Percentiles rank a stretch among this genome's conserved stretches.
Evolutionary conservation across 2,888 invertebrate species (phyloP).

Genomic region (Seira musarum): DNA sequence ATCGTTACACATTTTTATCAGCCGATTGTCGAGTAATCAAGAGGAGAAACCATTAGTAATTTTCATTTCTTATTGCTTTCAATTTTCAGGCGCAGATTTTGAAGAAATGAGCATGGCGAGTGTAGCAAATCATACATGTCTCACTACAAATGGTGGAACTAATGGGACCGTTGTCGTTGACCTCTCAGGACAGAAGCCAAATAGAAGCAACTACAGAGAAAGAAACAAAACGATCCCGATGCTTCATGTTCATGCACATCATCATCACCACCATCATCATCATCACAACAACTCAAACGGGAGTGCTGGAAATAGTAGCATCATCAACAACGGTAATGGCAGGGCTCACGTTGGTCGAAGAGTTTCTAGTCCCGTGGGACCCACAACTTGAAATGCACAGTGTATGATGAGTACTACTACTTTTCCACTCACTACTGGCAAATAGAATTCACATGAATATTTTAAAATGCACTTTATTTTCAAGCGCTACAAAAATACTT

Average conservation of each 20-base stretch:
- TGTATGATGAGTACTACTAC: background rate
- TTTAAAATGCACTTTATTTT: no score
- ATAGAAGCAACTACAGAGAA: conserved; percentile 56
- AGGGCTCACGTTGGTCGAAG: conserved; percentile 61
- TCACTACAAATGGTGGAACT: conserved; percentile 59
- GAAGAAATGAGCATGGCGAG: conserved; percentile 70
- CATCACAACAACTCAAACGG: conserved; percentile 41
- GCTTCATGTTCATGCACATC: conserved; percentile 58
- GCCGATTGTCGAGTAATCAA: no score
- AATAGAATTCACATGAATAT: no score
- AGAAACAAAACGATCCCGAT: conserved; percentile 66
- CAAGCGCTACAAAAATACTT: no score
- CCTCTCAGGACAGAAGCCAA: conserved; percentile 61
- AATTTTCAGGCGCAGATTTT: conserved; percentile 67
- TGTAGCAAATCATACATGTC: conserved; percentile 68
- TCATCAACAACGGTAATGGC: conserved; percentile 47
- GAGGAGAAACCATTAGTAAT: background rate
- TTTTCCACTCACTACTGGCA: no score
- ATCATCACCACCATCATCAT: conserved; percentile 47
- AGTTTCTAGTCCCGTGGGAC: conserved; percentile 64
- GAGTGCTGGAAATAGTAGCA: conserved; percentile 22
- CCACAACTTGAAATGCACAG: conserved; percentile 19
- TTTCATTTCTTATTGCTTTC: conserved; percentile 2
- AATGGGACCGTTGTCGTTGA: conserved; percentile 65
- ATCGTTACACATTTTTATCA: background rate